These are phyloP conservation scores for Xenentodon cancila DNA, from an alignment of 2,797 vertebrate species.

Conservation along the genomic window DNA sequence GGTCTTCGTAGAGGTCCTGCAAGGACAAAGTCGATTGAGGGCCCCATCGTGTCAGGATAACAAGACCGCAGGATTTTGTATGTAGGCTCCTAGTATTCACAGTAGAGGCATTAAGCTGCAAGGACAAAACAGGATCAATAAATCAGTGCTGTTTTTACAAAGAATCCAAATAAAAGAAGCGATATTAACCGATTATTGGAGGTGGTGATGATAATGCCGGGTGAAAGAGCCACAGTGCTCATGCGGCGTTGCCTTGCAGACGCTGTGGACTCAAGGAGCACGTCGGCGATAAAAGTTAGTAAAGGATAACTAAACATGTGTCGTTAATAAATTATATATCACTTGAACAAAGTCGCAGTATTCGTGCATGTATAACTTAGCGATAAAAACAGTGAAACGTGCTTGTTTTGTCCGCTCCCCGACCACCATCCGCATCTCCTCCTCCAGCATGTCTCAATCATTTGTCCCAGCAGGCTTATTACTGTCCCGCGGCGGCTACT, in stretches of 20 bases:
- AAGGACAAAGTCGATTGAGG: constrained; percentile 24
- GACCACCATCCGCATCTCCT: background rate
- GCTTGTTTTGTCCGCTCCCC: background rate
- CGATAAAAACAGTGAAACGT: background rate
- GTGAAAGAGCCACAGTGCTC: background rate
- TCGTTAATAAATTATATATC: background rate
- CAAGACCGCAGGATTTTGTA: constrained; percentile 14
- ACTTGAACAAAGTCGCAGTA: background rate
- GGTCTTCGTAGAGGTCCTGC: constrained; percentile 11
- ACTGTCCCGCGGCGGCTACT: constrained; percentile 8
- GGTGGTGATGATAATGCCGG: constrained; percentile 5
- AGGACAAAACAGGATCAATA: constrained; percentile 35
- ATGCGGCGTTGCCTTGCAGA: constrained; percentile 14
- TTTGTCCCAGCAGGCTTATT: constrained; percentile 22
- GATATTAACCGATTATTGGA: too few species aligned
- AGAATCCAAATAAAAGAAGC: background rate
- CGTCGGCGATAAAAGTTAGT: constrained; percentile 39
- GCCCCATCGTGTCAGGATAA: constrained; percentile 45
- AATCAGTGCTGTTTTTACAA: constrained; percentile 8
- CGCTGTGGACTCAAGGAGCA: constrained; percentile 43
- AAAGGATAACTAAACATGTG: background rate
- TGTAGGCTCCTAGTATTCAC: constrained; percentile 22
- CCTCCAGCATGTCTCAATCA: background rate
- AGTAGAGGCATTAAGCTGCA: constrained; percentile 46
- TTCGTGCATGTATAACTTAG: background rate